Evolutionary conservation across 2,113 vertebrate genomes (phyloP).

Genomic region (Spilogale gracilis): DNA sequence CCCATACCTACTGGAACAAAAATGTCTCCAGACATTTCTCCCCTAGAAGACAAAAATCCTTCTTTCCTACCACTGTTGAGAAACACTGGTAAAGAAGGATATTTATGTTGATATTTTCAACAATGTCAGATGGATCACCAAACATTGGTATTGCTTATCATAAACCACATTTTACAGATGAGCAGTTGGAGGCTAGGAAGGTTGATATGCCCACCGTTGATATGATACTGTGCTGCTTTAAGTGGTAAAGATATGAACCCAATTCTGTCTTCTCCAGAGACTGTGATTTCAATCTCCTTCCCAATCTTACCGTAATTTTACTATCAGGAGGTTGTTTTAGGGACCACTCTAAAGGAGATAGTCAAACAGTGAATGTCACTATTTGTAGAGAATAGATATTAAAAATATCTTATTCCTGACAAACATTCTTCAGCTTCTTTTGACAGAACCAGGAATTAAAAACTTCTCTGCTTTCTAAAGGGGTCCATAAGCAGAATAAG

Average conservation of each 20-base stretch:
- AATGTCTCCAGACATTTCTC: neutral
- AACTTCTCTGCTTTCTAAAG: neutral
- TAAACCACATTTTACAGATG: neutral
- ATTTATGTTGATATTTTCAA: neutral
- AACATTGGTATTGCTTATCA: neutral
- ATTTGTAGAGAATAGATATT: neutral
- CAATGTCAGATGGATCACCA: neutral
- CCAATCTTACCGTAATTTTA: neutral
- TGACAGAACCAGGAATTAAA: neutral
- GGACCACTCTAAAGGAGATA: neutral
- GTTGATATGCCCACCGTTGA: neutral
- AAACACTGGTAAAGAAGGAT: neutral
- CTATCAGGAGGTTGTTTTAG: neutral
- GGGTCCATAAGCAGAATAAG: neutral
- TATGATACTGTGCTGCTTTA: neutral
- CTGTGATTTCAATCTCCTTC: neutral
- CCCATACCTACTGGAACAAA: neutral
- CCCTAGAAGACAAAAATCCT: neutral
- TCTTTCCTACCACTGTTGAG: neutral
- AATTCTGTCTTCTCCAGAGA: neutral
- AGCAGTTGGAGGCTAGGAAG: neutral
- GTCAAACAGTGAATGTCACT: neutral
- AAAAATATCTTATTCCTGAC: neutral
- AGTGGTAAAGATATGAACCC: neutral
- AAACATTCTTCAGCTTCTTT: slow-evolving; percentile 28